Conservation (phyloP, 2,113 vertebrate genomes). For the Junco hyemalis region DNA sequence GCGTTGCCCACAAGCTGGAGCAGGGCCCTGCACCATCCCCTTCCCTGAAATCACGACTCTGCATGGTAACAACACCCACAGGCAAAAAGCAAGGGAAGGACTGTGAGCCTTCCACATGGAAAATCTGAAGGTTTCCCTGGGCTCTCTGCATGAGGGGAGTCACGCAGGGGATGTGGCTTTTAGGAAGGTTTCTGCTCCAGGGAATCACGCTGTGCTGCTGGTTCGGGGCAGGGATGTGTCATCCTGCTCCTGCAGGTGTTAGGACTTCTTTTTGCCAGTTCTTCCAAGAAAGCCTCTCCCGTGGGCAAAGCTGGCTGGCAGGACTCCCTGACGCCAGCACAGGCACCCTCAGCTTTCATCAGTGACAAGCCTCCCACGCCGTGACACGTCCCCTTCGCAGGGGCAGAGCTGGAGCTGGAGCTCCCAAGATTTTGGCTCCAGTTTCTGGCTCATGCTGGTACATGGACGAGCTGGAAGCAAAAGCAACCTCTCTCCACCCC, state of each 20-base stretch:
- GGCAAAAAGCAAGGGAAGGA: neutral
- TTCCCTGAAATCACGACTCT: neutral
- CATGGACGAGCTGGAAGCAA: neutral
- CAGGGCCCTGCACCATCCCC: neutral
- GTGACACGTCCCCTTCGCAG: neutral
- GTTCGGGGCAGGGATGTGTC: neutral
- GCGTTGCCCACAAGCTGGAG: neutral
- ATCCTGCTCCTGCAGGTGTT: neutral
- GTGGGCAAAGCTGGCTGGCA: slow-evolving; percentile 25
- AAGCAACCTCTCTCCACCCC: neutral
- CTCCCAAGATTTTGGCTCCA: neutral
- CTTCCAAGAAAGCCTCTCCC: neutral
- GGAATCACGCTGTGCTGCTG: neutral
- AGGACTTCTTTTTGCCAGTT: neutral
- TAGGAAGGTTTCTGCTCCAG: neutral
- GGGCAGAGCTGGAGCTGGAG: neutral
- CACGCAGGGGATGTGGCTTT: neutral
- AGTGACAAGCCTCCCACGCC: neutral
- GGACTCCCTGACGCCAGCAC: neutral
- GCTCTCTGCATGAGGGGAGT: neutral
- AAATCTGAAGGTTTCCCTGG: neutral
- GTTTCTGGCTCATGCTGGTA: neutral
- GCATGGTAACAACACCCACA: neutral
- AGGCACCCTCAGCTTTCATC: neutral
- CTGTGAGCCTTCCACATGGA: neutral